Percentiles rank a stretch among this genome's conserved stretches.
Conservation (phyloP, 2,888 invertebrate species). For the Lycia hirtaria region DNA sequence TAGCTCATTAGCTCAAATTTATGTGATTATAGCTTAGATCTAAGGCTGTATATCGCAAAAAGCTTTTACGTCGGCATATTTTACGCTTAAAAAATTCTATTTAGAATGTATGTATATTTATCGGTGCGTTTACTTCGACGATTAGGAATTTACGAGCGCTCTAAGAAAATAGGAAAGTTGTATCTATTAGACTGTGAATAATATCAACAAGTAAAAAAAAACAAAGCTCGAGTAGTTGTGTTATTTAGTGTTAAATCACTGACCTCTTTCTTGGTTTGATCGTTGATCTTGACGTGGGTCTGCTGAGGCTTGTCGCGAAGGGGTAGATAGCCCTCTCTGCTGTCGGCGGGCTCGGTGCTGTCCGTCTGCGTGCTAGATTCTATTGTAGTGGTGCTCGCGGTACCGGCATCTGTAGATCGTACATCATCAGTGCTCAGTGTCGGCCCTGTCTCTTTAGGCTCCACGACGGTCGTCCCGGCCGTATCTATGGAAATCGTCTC, state of each 20-base stretch:
- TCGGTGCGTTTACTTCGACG: slow-evolving; percentile 51
- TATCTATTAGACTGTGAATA: slow-evolving; percentile 76
- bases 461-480: slow-evolving; percentile 66
- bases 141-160: slow-evolving; percentile 61
- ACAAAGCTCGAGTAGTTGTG: slow-evolving; percentile 56
- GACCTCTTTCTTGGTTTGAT: slow-evolving; percentile 85
- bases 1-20: slow-evolving; percentile 68
- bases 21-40: slow-evolving; percentile 52
- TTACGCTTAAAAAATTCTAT: slow-evolving; percentile 45
- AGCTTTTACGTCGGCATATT: slow-evolving; percentile 50
- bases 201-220: slow-evolving; percentile 64
- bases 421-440: slow-evolving; percentile 71
- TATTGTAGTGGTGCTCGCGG: slow-evolving; percentile 66
- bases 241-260: slow-evolving; percentile 72
- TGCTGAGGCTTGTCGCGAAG: slow-evolving; percentile 80
- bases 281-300: slow-evolving; percentile 82
- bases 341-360: slow-evolving; percentile 76
- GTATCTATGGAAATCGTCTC: slow-evolving; percentile 77
- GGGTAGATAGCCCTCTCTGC: slow-evolving; percentile 80
- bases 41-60: slow-evolving; percentile 48
- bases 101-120: slow-evolving; percentile 53
- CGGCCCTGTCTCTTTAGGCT: slow-evolving; percentile 63
- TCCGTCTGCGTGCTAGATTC: slow-evolving; percentile 70
- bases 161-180: slow-evolving; percentile 67
- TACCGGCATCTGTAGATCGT: slow-evolving; percentile 67